Conservation (phyloP, 2,888 invertebrate genomes). For the Dendrolimus pini region DNA sequence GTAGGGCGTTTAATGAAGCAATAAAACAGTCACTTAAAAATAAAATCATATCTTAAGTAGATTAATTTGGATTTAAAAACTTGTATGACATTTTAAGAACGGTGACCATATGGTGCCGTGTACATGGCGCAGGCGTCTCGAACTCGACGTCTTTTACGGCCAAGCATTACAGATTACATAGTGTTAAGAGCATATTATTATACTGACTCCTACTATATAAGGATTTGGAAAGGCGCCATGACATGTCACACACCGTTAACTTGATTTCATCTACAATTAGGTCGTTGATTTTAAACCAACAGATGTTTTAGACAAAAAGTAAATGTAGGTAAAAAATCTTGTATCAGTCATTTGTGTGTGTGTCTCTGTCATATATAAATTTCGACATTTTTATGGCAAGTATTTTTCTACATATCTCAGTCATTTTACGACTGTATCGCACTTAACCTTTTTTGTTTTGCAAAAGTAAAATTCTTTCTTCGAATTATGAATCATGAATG, state of each 20-base stretch:
- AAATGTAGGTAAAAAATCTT: too few relatives aligned
- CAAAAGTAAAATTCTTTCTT: neutral
- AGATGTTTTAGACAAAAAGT: conserved; percentile 22
- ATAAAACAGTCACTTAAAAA: too few relatives aligned
- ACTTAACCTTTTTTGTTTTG: conserved; percentile 1
- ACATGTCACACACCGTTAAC: conserved; percentile 40
- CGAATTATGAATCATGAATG: conserved; percentile 1
- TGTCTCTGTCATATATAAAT: too few relatives aligned
- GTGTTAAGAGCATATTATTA: conserved; percentile 13
- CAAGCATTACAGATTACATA: conserved; percentile 36
- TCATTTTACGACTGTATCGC: conserved; percentile 14
- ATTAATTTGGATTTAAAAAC: neutral
- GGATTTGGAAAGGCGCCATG: conserved; percentile 54
- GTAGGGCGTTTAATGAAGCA: too few relatives aligned
- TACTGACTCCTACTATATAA: conserved; percentile 40
- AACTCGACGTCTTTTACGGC: conserved; percentile 37
- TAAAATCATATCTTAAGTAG: neutral
- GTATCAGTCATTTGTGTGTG: too few relatives aligned
- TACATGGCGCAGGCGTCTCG: conserved; percentile 26
- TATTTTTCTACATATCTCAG: too few relatives aligned
- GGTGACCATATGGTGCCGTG: conserved; percentile 45
- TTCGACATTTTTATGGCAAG: too few relatives aligned
- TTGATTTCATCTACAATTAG: conserved; percentile 43
- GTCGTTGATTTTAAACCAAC: conserved; percentile 39
- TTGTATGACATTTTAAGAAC: conserved; percentile 27